These are phyloP conservation scores for Cryptoblepharus egeriae DNA, from an alignment of 2,797 vertebrate species.

Conservation along the genomic window DNA sequence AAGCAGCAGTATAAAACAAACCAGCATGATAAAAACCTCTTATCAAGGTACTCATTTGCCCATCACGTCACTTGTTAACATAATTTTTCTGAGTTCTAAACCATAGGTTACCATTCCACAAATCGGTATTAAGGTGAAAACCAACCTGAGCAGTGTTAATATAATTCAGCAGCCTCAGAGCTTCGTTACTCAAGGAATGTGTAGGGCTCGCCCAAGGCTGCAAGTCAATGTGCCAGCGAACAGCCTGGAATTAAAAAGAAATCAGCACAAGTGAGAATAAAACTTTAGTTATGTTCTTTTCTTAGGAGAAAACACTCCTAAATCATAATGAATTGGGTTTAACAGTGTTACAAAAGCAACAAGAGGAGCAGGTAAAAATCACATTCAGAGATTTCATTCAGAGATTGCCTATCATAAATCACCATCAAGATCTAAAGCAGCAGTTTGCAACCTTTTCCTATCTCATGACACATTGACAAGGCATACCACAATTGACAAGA, in stretches of 20 bases:
- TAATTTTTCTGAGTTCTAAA: background rate
- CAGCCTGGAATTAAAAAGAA: slow-evolving; percentile 73
- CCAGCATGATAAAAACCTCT: too few relatives aligned
- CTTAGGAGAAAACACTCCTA: slow-evolving; percentile 12
- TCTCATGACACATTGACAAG: too few relatives aligned
- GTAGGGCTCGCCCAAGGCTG: slow-evolving; percentile 88
- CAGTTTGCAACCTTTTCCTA: too few relatives aligned
- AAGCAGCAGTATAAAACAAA: too few relatives aligned
- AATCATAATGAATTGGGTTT: background rate
- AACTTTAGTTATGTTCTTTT: background rate
- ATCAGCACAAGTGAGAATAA: slow-evolving; percentile 1
- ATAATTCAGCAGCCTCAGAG: slow-evolving; percentile 88
- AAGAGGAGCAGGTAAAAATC: background rate
- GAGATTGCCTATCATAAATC: background rate
- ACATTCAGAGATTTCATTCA: too few relatives aligned
- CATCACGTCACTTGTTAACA: background rate
- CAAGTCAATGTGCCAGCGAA: slow-evolving; percentile 89
- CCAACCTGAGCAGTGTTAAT: slow-evolving; percentile 91
- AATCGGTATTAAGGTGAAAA: slow-evolving; percentile 22
- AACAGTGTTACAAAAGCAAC: background rate
- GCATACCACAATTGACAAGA: too few relatives aligned
- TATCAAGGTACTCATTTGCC: background rate
- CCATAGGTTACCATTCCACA: background rate
- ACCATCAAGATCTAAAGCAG: background rate
- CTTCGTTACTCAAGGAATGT: slow-evolving; percentile 87